Evolutionary conservation across 92 coral and sea anemone genomes (phyloP).

Genomic region (Actinostola sp.): DNA sequence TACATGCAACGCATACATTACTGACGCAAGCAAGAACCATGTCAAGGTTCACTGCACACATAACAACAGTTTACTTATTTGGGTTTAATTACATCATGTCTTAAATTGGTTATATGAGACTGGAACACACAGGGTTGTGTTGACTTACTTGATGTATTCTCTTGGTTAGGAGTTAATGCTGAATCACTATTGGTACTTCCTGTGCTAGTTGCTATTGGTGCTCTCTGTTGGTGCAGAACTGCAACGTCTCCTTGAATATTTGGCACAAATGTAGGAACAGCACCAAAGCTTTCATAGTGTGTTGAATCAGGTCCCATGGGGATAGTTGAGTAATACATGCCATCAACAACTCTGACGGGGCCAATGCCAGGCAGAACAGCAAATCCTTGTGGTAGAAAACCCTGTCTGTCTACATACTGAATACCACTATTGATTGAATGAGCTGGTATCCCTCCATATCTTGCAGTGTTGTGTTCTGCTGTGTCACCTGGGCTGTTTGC

Average conservation of each 20-base stretch:
- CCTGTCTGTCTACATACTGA: slow-evolving; percentile 79
- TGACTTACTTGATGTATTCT: slow-evolving; percentile 73
- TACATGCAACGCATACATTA: slow-evolving; percentile 36
- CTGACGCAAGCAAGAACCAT: slow-evolving; percentile 29
- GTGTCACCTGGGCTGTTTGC: slow-evolving; percentile 70
- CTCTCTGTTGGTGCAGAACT: slow-evolving; percentile 38
- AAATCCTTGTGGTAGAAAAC: slow-evolving; percentile 62
- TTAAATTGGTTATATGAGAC: slow-evolving; percentile 30
- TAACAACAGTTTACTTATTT: slow-evolving; percentile 21
- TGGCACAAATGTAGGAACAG: slow-evolving; percentile 72
- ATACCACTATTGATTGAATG: slow-evolving; percentile 37
- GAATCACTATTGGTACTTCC: slow-evolving; percentile 41
- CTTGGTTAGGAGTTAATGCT: slow-evolving; percentile 52
- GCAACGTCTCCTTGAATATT: slow-evolving; percentile 58
- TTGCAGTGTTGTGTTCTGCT: slow-evolving; percentile 45
- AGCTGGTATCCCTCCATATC: slow-evolving; percentile 42
- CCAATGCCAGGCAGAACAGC: slow-evolving; percentile 85
- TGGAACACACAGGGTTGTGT: slow-evolving; percentile 18
- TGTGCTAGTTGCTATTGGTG: slow-evolving; percentile 3
- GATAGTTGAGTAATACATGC: slow-evolving; percentile 77
- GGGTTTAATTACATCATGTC: slow-evolving; percentile 35
- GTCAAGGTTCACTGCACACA: slow-evolving; percentile 39
- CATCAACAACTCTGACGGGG: slow-evolving; percentile 79
- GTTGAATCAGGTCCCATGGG: slow-evolving; percentile 81
- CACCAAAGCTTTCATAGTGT: slow-evolving; percentile 78